Conservation (phyloP, 2,113 vertebrate species). For the Malurus elegans region DNA sequence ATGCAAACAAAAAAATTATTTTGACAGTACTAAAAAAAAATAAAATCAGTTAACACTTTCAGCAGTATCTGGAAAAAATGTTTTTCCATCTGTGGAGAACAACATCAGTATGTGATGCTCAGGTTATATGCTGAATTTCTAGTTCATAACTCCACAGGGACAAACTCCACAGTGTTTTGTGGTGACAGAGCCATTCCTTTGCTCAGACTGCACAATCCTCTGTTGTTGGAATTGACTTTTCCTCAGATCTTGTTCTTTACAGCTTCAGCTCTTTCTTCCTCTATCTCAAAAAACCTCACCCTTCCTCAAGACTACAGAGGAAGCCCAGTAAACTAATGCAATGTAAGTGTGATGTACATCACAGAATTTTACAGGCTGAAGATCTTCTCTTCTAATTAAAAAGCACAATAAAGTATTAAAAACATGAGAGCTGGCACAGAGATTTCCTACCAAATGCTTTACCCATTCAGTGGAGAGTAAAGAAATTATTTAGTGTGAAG, state of each 20-base stretch:
- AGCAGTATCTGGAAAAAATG: neutral
- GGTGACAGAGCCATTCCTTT: neutral
- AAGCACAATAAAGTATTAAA: fast-evolving
- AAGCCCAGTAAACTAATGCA: neutral
- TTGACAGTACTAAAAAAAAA: neutral
- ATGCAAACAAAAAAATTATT: neutral
- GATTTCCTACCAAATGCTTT: neutral
- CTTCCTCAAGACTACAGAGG: neutral
- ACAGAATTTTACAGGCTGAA: neutral
- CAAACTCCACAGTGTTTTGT: neutral
- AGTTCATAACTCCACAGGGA: neutral
- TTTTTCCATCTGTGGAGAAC: neutral
- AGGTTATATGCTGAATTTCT: neutral
- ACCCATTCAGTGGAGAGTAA: neutral
- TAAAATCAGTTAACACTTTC: neutral
- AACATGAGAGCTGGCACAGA: neutral
- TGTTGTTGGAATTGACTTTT: neutral
- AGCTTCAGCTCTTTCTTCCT: neutral
- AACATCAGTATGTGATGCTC: neutral
- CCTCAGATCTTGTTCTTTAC: neutral
- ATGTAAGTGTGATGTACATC: fast-evolving
- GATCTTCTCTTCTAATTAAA: neutral
- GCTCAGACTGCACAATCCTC: neutral
- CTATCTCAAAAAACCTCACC: neutral
- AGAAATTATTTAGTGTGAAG: neutral